These are phyloP conservation scores for Sabellastarte sp. DNA, from an alignment of 2,888 invertebrate genomes.

Conservation along the genomic window DNA sequence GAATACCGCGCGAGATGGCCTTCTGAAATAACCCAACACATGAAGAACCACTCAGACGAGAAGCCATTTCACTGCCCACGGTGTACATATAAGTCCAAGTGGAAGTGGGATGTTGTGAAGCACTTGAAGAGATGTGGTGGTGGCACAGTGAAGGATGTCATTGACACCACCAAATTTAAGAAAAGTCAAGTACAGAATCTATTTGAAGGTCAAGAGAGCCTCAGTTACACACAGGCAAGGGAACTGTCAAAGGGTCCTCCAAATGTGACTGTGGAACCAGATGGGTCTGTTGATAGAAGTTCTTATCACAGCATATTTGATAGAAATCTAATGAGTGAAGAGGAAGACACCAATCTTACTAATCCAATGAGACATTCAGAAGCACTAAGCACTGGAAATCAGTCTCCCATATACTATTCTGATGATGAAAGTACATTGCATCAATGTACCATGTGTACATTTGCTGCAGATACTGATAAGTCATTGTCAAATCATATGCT, in stretches of 20 bases:
- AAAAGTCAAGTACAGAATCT: background rate
- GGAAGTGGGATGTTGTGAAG: constrained; percentile 61
- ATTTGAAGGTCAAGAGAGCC: background rate
- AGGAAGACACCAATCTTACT: too few relatives aligned
- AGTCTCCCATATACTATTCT: too few relatives aligned
- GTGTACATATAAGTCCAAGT: constrained; percentile 58
- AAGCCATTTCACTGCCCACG: constrained; percentile 57
- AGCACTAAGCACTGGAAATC: too few relatives aligned
- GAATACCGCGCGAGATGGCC: constrained; percentile 59
- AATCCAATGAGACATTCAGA: too few relatives aligned
- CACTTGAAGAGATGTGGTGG: constrained; percentile 56
- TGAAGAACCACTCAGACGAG: constrained; percentile 59
- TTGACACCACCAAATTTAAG: constrained; percentile 44
- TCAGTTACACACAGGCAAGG: background rate
- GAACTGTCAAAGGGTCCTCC: constrained; percentile 40
- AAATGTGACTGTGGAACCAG: constrained; percentile 49
- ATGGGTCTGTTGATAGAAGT: too few relatives aligned
- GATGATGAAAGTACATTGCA: too few relatives aligned
- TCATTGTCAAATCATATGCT: constrained; percentile 51
- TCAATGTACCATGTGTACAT: too few relatives aligned
- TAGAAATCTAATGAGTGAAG: too few relatives aligned
- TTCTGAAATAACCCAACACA: constrained; percentile 59
- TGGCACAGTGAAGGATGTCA: constrained; percentile 55
- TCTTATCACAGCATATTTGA: too few relatives aligned
- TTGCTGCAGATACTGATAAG: too few relatives aligned